phyloP scores from a whole-genome alignment of 2,113 vertebrate species.

The Thalassarche chlororhynchos region DNA sequence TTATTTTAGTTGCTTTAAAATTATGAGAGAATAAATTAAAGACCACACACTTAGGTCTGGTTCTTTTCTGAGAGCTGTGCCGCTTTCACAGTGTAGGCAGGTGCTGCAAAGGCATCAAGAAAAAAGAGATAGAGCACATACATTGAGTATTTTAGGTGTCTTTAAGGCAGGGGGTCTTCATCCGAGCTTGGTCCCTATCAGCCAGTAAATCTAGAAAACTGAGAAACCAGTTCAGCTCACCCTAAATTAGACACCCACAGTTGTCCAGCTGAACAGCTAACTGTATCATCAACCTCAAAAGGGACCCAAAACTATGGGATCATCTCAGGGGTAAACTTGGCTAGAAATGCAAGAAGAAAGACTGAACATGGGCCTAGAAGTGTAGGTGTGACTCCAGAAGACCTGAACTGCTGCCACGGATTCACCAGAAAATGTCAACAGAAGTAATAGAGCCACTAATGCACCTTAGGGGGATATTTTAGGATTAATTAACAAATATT shows the following conservation, averaged over 20 bases:
- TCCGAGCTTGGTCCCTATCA: background rate
- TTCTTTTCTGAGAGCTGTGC: background rate
- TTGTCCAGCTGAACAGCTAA: background rate
- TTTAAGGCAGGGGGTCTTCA: background rate
- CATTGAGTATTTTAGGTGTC: background rate
- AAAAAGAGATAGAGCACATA: background rate
- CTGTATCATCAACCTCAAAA: background rate
- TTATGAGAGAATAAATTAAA: background rate
- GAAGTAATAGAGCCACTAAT: background rate
- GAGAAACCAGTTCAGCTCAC: background rate
- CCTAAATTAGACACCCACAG: background rate
- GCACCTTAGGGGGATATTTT: background rate
- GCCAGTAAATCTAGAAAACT: background rate
- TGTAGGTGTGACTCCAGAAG: background rate
- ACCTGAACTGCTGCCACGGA: background rate
- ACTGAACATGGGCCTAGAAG: background rate
- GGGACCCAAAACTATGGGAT: background rate
- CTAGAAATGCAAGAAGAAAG: background rate
- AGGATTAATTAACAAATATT: conserved; percentile 13
- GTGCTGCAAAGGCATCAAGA: background rate
- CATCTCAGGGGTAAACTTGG: background rate
- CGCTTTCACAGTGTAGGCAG: background rate
- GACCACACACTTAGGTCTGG: background rate
- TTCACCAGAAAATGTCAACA: background rate
- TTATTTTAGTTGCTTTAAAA: background rate